These are phyloP conservation scores for Helicoverpa armigera DNA, from an alignment of 1,140 invertebrate genomes.

Conservation along the genomic window DNA sequence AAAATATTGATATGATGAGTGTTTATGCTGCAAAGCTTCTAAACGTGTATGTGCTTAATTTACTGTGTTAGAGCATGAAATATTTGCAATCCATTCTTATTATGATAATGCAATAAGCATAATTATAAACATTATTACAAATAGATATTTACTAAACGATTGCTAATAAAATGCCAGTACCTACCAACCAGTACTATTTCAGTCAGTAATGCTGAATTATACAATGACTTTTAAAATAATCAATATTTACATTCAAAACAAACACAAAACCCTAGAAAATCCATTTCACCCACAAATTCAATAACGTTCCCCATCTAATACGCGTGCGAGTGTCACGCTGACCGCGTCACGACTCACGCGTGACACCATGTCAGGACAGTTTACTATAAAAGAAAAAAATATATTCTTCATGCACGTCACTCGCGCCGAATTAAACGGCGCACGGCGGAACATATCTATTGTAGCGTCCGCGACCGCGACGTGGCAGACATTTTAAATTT, in stretches of 20 bases:
- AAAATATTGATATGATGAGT: background rate
- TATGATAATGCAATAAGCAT: too few relatives aligned
- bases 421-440: slow-evolving; percentile 10
- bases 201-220: too few relatives aligned
- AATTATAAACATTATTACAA: too few relatives aligned
- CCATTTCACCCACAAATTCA: slow-evolving; percentile 9
- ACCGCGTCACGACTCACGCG: slow-evolving; percentile 11
- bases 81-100: too few relatives aligned
- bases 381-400: slow-evolving; percentile 31
- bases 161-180: too few relatives aligned
- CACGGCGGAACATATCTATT: slow-evolving; percentile 26
- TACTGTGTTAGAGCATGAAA: too few relatives aligned
- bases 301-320: slow-evolving; percentile 14
- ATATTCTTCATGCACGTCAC: slow-evolving; percentile 8
- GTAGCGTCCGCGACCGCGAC: slow-evolving; percentile 4
- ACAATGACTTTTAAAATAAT: too few relatives aligned
- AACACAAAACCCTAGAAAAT: background rate
- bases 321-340: background rate
- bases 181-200: too few relatives aligned
- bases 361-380: slow-evolving; percentile 16
- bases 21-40: too few relatives aligned
- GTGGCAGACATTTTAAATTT: background rate
- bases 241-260: too few relatives aligned
- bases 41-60: too few relatives aligned
- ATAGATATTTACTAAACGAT: too few relatives aligned